Evolutionary conservation across 2,797 vertebrate genomes (phyloP).

Genomic region (Periparus ater): DNA sequence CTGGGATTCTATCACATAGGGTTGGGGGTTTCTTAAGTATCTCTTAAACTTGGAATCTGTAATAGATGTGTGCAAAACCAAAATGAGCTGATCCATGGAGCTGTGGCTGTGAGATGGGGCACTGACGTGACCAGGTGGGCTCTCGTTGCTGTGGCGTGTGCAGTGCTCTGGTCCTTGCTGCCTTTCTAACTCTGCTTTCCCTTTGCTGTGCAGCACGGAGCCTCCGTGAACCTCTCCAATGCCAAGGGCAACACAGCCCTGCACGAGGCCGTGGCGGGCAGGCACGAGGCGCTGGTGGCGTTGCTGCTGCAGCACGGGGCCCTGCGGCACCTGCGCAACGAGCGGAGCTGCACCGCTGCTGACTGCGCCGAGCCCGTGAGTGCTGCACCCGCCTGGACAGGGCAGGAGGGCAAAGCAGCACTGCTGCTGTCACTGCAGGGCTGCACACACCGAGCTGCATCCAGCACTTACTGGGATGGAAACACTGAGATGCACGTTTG

Average conservation of each 20-base stretch:
- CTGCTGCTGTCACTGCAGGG: neutral
- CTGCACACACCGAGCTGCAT: rapidly evolving
- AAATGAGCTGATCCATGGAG: neutral
- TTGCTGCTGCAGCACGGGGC: constrained; percentile 86
- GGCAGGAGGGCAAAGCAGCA: neutral
- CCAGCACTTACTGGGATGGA: rapidly evolving
- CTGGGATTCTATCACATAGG: neutral
- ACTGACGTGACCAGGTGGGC: neutral
- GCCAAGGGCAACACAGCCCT: constrained; percentile 89
- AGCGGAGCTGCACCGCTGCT: constrained; percentile 81
- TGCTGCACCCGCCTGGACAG: neutral
- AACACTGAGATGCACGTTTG: neutral
- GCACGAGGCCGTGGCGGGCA: constrained; percentile 85
- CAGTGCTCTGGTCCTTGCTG: rapidly evolving
- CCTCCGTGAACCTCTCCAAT: constrained; percentile 82
- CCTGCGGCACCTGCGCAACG: constrained; percentile 77
- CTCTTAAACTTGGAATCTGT: neutral
- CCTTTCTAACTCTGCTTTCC: neutral
- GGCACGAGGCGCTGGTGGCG: constrained; percentile 82
- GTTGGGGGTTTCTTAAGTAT: neutral
- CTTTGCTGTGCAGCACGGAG: constrained; percentile 78
- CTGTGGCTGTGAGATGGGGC: neutral
- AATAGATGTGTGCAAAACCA: neutral
- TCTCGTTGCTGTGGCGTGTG: neutral
- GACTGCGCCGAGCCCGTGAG: constrained; percentile 89